These are phyloP conservation scores for Nowickia ferox DNA, from an alignment of 2,888 invertebrate species.

Conservation along the genomic window DNA sequence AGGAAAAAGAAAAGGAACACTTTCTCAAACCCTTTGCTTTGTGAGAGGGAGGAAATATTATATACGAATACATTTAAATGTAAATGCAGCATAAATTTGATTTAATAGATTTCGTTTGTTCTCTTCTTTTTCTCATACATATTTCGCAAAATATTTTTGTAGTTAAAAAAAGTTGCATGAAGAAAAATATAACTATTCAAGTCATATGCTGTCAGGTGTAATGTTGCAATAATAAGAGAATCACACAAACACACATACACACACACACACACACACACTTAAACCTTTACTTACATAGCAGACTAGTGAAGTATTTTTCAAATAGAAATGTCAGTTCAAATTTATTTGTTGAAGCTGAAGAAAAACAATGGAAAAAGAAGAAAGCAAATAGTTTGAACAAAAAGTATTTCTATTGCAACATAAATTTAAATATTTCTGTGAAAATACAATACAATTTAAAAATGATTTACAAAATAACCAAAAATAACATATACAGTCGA, in stretches of 20 bases:
- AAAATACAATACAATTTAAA: background rate
- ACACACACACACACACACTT: background rate
- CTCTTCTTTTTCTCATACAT: background rate
- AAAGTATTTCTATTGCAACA: background rate
- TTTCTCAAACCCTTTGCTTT: background rate
- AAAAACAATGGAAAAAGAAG: constrained; percentile 10
- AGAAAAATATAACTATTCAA: constrained; percentile 37
- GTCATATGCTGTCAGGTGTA: constrained; percentile 62
- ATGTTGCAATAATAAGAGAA: constrained; percentile 36
- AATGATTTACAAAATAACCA: background rate
- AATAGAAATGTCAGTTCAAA: constrained; percentile 75
- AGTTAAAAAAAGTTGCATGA: background rate
- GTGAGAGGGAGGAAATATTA: no score
- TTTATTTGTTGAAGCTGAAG: constrained; percentile 68
- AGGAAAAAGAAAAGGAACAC: constrained; percentile 4
- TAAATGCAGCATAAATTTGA: constrained; percentile 69
- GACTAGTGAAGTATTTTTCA: constrained; percentile 39
- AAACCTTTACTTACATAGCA: no score
- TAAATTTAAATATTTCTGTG: constrained; percentile 20
- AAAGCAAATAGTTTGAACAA: background rate
- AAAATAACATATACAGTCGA: background rate
- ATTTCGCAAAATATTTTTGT: constrained; percentile 47
- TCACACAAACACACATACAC: background rate
- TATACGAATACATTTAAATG: constrained; percentile 22
- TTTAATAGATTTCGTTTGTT: constrained; percentile 49